Conservation (phyloP, 2,888 invertebrate genomes). For the Miltochrista miniata region DNA sequence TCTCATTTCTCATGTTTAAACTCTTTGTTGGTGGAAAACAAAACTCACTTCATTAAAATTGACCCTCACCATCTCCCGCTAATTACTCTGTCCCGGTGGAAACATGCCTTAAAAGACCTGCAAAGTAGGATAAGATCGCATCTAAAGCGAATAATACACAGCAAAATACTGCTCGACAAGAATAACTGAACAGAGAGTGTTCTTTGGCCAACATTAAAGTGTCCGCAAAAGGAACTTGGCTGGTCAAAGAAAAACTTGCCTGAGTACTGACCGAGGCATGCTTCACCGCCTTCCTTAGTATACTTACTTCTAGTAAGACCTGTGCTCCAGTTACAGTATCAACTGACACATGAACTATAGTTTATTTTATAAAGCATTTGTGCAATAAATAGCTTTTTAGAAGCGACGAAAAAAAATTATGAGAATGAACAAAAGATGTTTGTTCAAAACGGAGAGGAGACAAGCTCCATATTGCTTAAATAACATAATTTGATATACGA, state of each 20-base stretch:
- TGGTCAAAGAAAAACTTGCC: conserved; percentile 63
- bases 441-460: conserved; percentile 32
- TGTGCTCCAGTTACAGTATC: conserved; percentile 53
- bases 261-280: conserved; percentile 37
- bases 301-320: conserved; percentile 48
- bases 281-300: conserved; percentile 34
- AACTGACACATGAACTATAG: conserved; percentile 53
- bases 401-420: no score
- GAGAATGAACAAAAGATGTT: no score
- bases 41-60: no score
- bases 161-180: conserved; percentile 52
- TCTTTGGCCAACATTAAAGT: conserved; percentile 64
- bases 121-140: conserved; percentile 43
- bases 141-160: conserved; percentile 52
- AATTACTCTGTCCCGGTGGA: no score
- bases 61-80: no score
- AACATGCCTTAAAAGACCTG: no score
- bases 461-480: no score
- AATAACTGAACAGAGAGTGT: conserved; percentile 52
- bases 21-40: no score
- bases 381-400: conserved; percentile 49
- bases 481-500: no score
- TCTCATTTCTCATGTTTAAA: no score
- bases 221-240: conserved; percentile 58
- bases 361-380: conserved; percentile 59